These are phyloP conservation scores for Emydoidea blandingii DNA, from an alignment of 2,797 vertebrate species.

Conservation along the genomic window DNA sequence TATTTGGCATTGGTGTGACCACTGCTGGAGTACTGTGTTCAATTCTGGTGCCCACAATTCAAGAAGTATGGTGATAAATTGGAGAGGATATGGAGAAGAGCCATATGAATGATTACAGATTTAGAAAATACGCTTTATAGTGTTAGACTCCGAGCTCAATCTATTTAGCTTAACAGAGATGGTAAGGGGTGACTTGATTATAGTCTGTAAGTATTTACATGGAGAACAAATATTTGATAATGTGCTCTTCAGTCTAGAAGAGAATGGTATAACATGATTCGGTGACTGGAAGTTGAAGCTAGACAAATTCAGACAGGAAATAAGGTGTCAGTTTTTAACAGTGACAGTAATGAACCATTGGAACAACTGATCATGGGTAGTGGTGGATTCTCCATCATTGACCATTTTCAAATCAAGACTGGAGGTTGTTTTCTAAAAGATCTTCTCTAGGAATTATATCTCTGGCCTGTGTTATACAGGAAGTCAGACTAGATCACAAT, in stretches of 20 bases:
- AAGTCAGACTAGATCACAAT: not conserved
- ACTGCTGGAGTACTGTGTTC: too few species aligned
- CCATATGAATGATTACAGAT: not conserved
- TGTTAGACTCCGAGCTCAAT: not conserved
- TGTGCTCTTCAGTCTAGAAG: not conserved
- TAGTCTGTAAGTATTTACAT: not conserved
- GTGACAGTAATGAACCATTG: not conserved
- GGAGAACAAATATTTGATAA: not conserved
- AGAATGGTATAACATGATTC: not conserved
- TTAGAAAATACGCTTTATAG: not conserved
- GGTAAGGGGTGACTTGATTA: not conserved
- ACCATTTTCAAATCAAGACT: not conserved
- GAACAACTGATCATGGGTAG: not conserved
- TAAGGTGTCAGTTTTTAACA: not conserved
- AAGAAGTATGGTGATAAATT: too few species aligned
- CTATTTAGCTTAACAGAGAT: not conserved
- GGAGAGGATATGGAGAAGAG: not conserved
- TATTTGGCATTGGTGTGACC: too few species aligned
- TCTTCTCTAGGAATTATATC: not conserved
- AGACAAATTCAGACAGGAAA: not conserved
- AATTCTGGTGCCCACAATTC: too few species aligned
- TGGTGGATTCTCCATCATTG: not conserved
- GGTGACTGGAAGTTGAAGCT: not conserved
- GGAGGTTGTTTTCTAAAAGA: not conserved
- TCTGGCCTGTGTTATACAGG: not conserved